Evolutionary conservation across 2,113 vertebrate species (phyloP).

Genomic region (Cariama cristata): DNA sequence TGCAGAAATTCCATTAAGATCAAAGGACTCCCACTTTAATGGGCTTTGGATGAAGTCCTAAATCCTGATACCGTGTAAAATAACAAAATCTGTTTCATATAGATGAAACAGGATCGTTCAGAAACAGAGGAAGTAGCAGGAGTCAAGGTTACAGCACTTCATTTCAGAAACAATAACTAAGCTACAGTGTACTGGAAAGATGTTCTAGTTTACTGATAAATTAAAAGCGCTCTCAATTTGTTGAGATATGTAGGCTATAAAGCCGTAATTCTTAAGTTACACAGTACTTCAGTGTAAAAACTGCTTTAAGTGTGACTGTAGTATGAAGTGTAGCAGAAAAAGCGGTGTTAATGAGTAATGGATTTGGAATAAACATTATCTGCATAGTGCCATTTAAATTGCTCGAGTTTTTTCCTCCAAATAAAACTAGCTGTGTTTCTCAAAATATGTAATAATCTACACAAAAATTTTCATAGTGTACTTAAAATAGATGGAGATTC

Average conservation of each 20-base stretch:
- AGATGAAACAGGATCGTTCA: not conserved
- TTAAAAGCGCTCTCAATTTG: not conserved
- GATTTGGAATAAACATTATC: not conserved
- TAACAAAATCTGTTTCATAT: not conserved
- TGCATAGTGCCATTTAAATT: not conserved
- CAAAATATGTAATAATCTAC: rapidly evolving
- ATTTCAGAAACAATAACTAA: too few species aligned
- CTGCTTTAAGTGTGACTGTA: not conserved
- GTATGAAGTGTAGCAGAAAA: not conserved
- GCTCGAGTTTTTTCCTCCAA: not conserved
- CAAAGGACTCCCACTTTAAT: not conserved
- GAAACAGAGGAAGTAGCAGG: constrained; percentile 15
- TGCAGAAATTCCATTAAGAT: constrained; percentile 25
- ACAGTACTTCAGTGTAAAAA: not conserved
- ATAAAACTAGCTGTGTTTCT: not conserved
- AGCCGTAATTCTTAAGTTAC: not conserved
- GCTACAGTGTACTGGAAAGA: not conserved
- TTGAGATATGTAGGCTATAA: not conserved
- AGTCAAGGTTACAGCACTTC: constrained; percentile 2
- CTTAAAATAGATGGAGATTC: not conserved
- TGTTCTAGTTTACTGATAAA: not conserved
- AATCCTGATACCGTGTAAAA: not conserved
- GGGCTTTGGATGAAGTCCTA: constrained; percentile 10
- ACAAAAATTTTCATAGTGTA: too few species aligned
- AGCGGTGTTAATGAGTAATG: not conserved